Conservation (phyloP, 2,888 invertebrate genomes). For the Drosophila anceps region DNA sequence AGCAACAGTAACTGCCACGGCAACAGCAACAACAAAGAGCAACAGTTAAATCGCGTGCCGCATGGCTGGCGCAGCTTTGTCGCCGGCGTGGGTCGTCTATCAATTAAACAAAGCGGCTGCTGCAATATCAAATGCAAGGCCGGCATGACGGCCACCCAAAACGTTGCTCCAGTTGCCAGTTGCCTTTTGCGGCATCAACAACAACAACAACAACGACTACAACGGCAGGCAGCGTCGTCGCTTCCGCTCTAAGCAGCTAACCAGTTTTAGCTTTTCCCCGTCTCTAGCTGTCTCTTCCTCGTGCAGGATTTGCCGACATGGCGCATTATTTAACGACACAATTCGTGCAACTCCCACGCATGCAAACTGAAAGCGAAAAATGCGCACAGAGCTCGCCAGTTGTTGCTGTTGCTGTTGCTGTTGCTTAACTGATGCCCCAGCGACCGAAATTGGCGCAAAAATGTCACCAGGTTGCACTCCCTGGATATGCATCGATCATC, state of each 20-base stretch:
- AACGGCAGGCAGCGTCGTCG: constrained; percentile 47
- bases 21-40: constrained; percentile 40
- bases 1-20: constrained; percentile 17
- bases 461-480: constrained; percentile 71
- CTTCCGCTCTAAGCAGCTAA: constrained; percentile 53
- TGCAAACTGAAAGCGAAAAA: constrained; percentile 79
- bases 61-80: constrained; percentile 55
- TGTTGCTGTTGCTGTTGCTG: constrained; percentile 31
- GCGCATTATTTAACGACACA: constrained; percentile 80
- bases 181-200: constrained; percentile 63
- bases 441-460: constrained; percentile 80
- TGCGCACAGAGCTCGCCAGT: constrained; percentile 63
- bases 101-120: constrained; percentile 77
- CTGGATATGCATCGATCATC: constrained; percentile 73
- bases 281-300: constrained; percentile 39
- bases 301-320: constrained; percentile 73
- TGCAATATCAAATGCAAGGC: constrained; percentile 78
- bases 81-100: constrained; percentile 75
- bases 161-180: constrained; percentile 73
- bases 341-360: constrained; percentile 83
- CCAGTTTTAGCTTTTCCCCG: constrained; percentile 36
- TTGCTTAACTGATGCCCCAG: constrained; percentile 79
- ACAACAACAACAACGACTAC: constrained; percentile 3
- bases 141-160: constrained; percentile 76
- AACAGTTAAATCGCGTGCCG: constrained; percentile 74